A percentile compares a stretch with the other conserved stretches of the same genome.
These are phyloP conservation scores for Mercenaria mercenaria DNA, from an alignment of 1,140 invertebrate species.

Conservation along the genomic window DNA sequence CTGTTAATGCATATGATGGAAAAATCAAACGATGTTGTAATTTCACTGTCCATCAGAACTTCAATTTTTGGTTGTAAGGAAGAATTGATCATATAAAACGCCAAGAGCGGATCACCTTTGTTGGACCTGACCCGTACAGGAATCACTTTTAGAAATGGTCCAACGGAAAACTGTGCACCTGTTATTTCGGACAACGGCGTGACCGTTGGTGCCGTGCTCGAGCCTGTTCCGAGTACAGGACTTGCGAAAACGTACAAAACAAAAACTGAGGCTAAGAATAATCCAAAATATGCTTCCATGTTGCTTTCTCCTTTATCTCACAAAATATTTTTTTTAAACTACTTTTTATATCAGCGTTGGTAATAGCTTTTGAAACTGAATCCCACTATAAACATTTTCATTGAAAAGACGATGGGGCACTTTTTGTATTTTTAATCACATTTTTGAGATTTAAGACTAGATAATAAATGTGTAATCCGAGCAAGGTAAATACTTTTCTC, in stretches of 20 bases:
- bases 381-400: background rate
- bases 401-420: background rate
- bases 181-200: background rate
- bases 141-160: constrained; percentile 11
- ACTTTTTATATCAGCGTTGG: too few species aligned
- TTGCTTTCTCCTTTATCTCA: background rate
- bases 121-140: background rate
- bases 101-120: background rate
- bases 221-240: background rate
- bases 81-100: constrained; percentile 30
- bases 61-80: constrained; percentile 6
- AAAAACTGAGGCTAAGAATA: background rate
- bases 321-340: too few species aligned
- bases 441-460: background rate
- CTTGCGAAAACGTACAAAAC: background rate
- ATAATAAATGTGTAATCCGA: constrained; percentile 20
- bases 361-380: background rate
- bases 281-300: background rate
- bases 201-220: background rate
- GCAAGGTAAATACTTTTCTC: background rate
- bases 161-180: background rate
- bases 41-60: constrained; percentile 37
- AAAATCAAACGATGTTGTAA: constrained; percentile 32
- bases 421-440: constrained; percentile 24
- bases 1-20: constrained; percentile 22